phyloP scores from a whole-genome alignment of 2,113 vertebrate species.

The Mastomys natalensis region DNA sequence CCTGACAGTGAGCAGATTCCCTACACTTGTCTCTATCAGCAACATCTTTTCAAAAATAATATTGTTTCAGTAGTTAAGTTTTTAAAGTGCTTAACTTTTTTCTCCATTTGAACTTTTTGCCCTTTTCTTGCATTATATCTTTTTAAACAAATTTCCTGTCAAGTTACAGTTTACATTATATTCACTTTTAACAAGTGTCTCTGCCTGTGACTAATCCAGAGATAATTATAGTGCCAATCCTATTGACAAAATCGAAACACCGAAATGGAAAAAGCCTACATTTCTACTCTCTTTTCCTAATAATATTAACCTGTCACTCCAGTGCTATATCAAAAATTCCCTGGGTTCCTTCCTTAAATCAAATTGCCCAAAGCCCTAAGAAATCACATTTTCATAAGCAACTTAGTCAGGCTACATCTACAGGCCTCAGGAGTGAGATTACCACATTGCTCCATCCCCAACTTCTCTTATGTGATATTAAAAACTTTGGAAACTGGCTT shows the following conservation, averaged over 20 bases:
- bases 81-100: constrained; percentile 52
- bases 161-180: constrained; percentile 70
- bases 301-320: constrained; percentile 58
- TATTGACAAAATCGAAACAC: constrained; percentile 70
- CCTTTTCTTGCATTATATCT: constrained; percentile 9
- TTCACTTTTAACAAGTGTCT: constrained; percentile 54
- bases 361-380: constrained; percentile 13
- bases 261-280: constrained; percentile 56
- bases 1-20: neutral
- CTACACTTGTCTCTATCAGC: neutral
- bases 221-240: constrained; percentile 77
- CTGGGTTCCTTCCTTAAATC: constrained; percentile 58
- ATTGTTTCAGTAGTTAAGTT: constrained; percentile 57
- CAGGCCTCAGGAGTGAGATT: constrained; percentile 54
- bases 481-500: constrained; percentile 42
- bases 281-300: constrained; percentile 45
- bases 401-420: constrained; percentile 31
- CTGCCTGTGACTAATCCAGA: constrained; percentile 74
- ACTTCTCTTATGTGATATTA: constrained; percentile 43
- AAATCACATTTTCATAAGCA: constrained; percentile 68
- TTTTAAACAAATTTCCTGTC: constrained; percentile 75
- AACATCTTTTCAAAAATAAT: constrained; percentile 42
- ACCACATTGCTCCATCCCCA: neutral
- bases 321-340: constrained; percentile 49
- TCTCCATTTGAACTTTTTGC: constrained; percentile 52